A percentile compares a stretch with the other conserved stretches of the same genome.
phyloP scores from a whole-genome alignment of 2,888 invertebrate species.

The Nowickia ferox region DNA sequence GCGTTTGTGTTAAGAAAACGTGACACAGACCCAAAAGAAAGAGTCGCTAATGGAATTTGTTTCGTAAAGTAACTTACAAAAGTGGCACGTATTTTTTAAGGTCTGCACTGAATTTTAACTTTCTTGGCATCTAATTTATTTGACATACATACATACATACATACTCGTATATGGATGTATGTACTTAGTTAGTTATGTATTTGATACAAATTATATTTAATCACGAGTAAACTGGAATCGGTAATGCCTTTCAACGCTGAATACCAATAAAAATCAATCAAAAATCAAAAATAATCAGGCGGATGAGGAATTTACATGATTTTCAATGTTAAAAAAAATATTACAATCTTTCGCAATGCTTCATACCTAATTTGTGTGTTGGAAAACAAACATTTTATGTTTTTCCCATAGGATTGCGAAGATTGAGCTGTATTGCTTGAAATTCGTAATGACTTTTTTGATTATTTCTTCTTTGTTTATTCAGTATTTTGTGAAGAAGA shows the following conservation, averaged over 20 bases:
- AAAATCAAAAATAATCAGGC: neutral
- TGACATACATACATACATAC: neutral
- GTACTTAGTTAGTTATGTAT: neutral
- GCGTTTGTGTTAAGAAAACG: neutral
- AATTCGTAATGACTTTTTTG: no score
- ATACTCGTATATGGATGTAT: no score
- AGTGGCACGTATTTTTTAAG: constrained; percentile 14
- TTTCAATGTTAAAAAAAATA: neutral
- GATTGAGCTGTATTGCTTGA: no score
- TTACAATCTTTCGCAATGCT: neutral
- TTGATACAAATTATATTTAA: constrained; percentile 11
- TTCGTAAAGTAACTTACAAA: constrained; percentile 4
- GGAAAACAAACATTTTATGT: no score
- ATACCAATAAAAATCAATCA: neutral
- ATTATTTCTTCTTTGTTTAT: no score
- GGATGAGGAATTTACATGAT: neutral
- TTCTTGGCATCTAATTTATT: constrained; percentile 21
- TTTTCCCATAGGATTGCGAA: no score
- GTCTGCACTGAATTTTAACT: neutral
- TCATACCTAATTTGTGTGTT: no score
- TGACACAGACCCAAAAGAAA: constrained; percentile 21
- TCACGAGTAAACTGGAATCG: neutral
- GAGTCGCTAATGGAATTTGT: neutral
- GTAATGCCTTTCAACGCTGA: neutral
- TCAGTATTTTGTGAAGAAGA: no score